phyloP scores from a whole-genome alignment of 2,113 vertebrate species.

The Suncus etruscus region DNA sequence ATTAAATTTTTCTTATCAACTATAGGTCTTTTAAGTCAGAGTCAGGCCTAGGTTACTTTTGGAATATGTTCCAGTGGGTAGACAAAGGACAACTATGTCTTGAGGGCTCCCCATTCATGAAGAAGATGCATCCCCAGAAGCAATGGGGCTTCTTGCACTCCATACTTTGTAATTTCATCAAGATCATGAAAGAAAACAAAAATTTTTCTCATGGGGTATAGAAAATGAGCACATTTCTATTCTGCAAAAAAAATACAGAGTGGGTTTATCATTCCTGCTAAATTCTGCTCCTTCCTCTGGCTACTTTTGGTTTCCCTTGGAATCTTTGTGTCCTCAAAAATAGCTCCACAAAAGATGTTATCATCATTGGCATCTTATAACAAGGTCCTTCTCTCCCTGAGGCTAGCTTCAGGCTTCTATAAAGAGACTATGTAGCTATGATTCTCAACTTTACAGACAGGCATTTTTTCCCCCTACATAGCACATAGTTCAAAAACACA shows the following conservation, averaged over 20 bases:
- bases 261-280: slow-evolving; percentile 21
- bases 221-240: slow-evolving; percentile 46
- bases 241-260: slow-evolving; percentile 37
- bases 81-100: neutral
- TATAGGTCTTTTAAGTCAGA: neutral
- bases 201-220: neutral
- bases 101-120: neutral
- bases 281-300: slow-evolving; percentile 48
- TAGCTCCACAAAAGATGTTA: slow-evolving; percentile 29
- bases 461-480: neutral
- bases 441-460: slow-evolving; percentile 26
- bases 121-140: neutral
- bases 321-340: slow-evolving; percentile 46
- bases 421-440: slow-evolving; percentile 27
- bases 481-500: slow-evolving; percentile 31
- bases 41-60: too few relatives aligned
- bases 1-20: neutral
- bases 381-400: slow-evolving; percentile 44
- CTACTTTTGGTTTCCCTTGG: slow-evolving; percentile 21
- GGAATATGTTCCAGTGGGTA: neutral
- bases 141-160: neutral
- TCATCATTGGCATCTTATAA: slow-evolving; percentile 54
- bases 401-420: slow-evolving; percentile 37
- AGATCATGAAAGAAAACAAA: slow-evolving; percentile 10
- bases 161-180: neutral